Base-by-base conservation (phyloP, 2,797 vertebrate species). In the Melanotaenia trifasciata region DNA sequence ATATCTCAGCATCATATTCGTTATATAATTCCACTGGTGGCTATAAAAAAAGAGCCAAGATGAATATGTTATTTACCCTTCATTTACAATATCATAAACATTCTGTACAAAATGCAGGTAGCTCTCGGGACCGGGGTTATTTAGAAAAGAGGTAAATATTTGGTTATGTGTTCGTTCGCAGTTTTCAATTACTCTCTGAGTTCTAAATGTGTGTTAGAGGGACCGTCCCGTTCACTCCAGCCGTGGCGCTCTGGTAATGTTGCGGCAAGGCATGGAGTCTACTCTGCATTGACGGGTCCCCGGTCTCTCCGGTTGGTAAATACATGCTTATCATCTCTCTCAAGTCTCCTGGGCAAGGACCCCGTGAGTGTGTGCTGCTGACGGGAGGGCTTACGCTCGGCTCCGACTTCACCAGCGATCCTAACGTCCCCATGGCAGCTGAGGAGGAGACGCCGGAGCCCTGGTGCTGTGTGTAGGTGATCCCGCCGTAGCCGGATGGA, bases 321-420 rank as follows among this genome's bases (percentile, higher is more conserved):
- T 95, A 95, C 96, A 99, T 99, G 94, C 97, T 99, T 95, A 99
- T 99, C 98, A 99, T 99, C 93, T 99, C 98, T 80, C 98, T 94
- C 94, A 99, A 95, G 95, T 99, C 98, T 92, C 98, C 98, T 81
- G 97, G 96, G 89, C 98, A 99, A 24, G 97, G 97, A 83, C 96
- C 96, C 87, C 98, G 96, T 76, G 96, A 94, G 94, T 96, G 97
- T 80, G 96, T 94, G 75, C 95, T 93, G 90, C 95, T 94, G 89
- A 97, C 96, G 20, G 98, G 97, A 36, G 98, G 98, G 92, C 97
- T 98, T 75, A 97, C 96, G 87, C 97, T 96, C 57, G 98, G 97
- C 94, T 99, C 97, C 40, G 97, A 96, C 88, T 98, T 98, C 72
- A 98, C 97, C 74, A 98, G 94, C 57, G 97, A 97, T 77, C 97